Conservation (phyloP, 2,888 invertebrate genomes). For the Eupithecia subfuscata region DNA sequence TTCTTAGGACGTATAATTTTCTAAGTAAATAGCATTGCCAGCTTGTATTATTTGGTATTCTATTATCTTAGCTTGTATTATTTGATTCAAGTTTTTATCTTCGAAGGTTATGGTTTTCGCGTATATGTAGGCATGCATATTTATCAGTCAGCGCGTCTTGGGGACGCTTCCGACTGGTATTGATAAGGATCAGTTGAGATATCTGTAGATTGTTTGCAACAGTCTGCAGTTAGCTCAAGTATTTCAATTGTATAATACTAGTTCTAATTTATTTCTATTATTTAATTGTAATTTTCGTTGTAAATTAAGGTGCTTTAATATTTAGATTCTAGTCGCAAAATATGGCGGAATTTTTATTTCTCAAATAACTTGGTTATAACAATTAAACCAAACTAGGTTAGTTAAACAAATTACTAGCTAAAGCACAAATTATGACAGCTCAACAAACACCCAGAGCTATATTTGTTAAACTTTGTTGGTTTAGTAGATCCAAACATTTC, state of each 20-base stretch:
- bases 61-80: neutral
- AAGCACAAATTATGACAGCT: slow-evolving; percentile 1
- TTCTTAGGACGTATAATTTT: neutral
- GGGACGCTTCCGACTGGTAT: too few species aligned
- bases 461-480: slow-evolving; percentile 2
- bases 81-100: neutral
- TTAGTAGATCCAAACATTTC: slow-evolving; percentile 4
- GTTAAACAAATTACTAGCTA: neutral
- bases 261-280: too few species aligned
- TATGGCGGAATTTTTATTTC: too few species aligned
- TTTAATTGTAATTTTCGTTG: too few species aligned
- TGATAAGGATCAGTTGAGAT: too few species aligned
- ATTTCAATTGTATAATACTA: too few species aligned
- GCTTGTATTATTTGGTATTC: neutral
- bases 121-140: neutral
- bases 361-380: neutral
- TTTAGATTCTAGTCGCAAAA: too few species aligned
- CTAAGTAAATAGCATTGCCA: neutral
- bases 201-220: too few species aligned
- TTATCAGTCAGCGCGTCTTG: too few species aligned
- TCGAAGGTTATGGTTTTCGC: neutral
- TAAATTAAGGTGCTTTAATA: too few species aligned
- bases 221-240: too few species aligned
- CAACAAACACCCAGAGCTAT: neutral
- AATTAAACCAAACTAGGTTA: neutral